Percentiles rank a stretch among this genome's conserved stretches.
phyloP scores from a whole-genome alignment of 1,140 invertebrate genomes.

The Harlomillsia oculata region DNA sequence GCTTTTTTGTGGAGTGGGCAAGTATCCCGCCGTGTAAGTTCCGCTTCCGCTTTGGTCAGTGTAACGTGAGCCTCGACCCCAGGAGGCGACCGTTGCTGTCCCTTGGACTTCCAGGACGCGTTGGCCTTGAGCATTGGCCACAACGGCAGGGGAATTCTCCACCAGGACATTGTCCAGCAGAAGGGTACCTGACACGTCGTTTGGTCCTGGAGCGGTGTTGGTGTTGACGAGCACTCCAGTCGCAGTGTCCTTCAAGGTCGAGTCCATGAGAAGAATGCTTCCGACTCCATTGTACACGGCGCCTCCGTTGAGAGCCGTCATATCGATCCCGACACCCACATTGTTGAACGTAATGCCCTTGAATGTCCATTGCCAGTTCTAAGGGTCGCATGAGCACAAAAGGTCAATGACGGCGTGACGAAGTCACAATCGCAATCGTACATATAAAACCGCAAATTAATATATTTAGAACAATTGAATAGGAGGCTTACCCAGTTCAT shows the following conservation, averaged over 20 bases:
- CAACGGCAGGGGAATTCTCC: conserved; percentile 6
- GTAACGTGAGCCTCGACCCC: conserved; percentile 29
- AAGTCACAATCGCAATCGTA: no score
- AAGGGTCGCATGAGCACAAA: no score
- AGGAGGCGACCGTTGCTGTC: conserved; percentile 7
- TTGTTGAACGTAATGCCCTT: conserved; percentile 14
- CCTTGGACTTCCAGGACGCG: conserved; percentile 14
- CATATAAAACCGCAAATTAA: no score
- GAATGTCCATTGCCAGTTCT: conserved; percentile 35
- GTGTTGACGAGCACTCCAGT: conserved; percentile 8
- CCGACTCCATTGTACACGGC: conserved; percentile 10
- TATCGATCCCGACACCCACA: conserved; percentile 22
- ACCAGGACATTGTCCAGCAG: conserved; percentile 27
- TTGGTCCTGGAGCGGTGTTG: conserved; percentile 1
- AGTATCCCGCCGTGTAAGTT: not conserved
- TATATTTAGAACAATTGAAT: no score
- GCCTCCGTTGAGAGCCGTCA: conserved; percentile 8
- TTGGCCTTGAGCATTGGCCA: conserved; percentile 1
- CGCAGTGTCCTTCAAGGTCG: conserved; percentile 18
- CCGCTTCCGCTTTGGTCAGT: conserved; percentile 10
- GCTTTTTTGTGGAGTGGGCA: conserved; percentile 7
- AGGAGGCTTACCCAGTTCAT: conserved; percentile 28
- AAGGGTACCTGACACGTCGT: conserved; percentile 23
- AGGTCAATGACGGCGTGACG: no score
- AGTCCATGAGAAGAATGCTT: conserved; percentile 26